Evolutionary conservation across 1,140 invertebrate genomes (phyloP).

Genomic region (Dendrolimus kikuchii): DNA sequence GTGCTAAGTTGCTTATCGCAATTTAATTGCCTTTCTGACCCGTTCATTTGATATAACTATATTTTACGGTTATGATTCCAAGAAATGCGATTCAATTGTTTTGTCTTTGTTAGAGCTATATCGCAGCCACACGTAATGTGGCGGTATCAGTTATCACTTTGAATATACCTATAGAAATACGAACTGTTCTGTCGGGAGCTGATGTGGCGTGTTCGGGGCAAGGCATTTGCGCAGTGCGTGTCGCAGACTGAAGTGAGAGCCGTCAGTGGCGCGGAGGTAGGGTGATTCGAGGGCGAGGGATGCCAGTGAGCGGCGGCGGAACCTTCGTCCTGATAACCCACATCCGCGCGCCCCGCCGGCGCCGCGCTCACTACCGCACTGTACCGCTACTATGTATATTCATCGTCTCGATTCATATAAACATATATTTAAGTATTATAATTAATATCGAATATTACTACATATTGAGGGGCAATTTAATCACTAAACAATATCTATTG

Average conservation of each 20-base stretch:
- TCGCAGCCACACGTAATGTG: neutral
- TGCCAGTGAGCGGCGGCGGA: conserved; percentile 24
- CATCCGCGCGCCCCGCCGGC: conserved; percentile 21
- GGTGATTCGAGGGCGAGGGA: conserved; percentile 29
- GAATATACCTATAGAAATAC: conserved; percentile 8
- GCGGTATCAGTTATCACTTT: too few species aligned
- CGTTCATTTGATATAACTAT: conserved; percentile 35
- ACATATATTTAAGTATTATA: neutral
- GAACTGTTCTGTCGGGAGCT: too few species aligned
- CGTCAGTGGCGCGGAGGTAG: conserved; percentile 20
- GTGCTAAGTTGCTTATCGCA: conserved; percentile 35
- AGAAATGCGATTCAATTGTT: conserved; percentile 30
- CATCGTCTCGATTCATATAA: conserved; percentile 5
- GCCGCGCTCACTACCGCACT: conserved; percentile 19
- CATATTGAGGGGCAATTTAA: neutral
- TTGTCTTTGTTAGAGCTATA: conserved; percentile 20
- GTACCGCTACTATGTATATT: conserved; percentile 1
- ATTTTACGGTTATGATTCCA: conserved; percentile 31
- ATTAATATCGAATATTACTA: neutral
- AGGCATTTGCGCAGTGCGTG: conserved; percentile 28
- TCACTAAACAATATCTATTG: neutral
- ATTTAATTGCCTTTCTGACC: conserved; percentile 44
- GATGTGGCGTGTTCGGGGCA: conserved; percentile 5
- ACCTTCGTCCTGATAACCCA: conserved; percentile 37
- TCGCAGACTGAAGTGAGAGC: conserved; percentile 24